Conservation (phyloP, 2,113 vertebrate species). For the Microcebus lehilahytsara region DNA sequence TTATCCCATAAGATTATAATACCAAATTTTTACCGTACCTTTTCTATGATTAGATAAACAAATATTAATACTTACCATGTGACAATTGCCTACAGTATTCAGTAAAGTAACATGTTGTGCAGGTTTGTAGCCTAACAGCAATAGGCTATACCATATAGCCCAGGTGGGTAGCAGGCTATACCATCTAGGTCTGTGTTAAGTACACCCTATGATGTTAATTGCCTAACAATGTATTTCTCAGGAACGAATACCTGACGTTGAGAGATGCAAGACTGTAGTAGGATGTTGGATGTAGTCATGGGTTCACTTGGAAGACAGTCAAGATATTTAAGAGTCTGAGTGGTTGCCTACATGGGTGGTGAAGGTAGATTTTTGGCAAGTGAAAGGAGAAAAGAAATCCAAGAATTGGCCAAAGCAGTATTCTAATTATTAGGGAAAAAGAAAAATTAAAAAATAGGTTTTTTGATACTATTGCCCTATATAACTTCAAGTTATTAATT, state of each 20-base stretch:
- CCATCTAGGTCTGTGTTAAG: background rate
- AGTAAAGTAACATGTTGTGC: background rate
- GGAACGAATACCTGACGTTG: background rate
- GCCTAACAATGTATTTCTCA: background rate
- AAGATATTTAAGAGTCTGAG: background rate
- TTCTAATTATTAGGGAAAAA: background rate
- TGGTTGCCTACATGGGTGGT: background rate
- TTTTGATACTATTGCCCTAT: background rate
- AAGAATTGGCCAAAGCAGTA: background rate
- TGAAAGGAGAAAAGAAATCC: background rate
- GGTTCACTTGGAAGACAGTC: background rate
- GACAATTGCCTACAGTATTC: background rate
- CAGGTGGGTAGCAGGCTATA: background rate
- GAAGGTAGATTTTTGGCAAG: background rate
- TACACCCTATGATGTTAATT: background rate
- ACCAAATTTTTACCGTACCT: background rate
- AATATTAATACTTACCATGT: background rate
- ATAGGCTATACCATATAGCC: background rate
- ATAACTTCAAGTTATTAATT: background rate
- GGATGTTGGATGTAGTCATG: background rate
- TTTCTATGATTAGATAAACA: background rate
- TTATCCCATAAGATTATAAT: background rate
- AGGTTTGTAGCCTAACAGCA: background rate
- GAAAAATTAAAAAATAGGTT: background rate
- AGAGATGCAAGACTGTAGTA: background rate